Evolutionary conservation across 37 sponge, comb jelly and placozoan genomes (phyloP).

Genomic region (Crambe crambe): DNA sequence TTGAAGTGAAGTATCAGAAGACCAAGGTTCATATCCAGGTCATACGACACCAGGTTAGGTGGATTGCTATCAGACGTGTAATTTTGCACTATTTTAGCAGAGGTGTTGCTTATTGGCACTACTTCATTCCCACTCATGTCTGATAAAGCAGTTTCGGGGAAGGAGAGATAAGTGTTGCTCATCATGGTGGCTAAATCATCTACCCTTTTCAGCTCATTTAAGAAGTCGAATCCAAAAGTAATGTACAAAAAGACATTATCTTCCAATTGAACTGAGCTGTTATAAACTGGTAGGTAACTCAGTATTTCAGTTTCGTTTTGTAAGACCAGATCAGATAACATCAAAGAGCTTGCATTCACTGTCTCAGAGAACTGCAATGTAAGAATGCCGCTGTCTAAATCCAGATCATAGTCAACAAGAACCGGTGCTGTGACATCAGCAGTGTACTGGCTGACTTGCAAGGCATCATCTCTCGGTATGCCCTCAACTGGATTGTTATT

Average conservation of each 20-base stretch:
- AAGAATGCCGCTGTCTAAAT: constrained; percentile 68
- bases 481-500: constrained; percentile 63
- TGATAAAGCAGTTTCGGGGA: constrained; percentile 46
- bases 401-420: constrained; percentile 66
- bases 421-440: constrained; percentile 61
- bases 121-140: constrained; percentile 86
- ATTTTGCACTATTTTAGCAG: constrained; percentile 39
- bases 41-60: constrained; percentile 60
- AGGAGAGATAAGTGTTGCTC: constrained; percentile 66
- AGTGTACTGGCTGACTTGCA: constrained; percentile 29
- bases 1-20: constrained; percentile 60
- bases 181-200: constrained; percentile 50
- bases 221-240: constrained; percentile 60
- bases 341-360: constrained; percentile 75
- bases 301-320: constrained; percentile 38
- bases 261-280: constrained; percentile 34
- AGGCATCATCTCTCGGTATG: constrained; percentile 9
- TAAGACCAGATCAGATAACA: constrained; percentile 43
- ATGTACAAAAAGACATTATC: constrained; percentile 54
- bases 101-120: constrained; percentile 28
- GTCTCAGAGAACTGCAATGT: constrained; percentile 81
- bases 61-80: constrained; percentile 69
- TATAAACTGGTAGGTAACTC: constrained; percentile 52
- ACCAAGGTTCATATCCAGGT: constrained; percentile 84
- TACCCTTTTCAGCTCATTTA: constrained; percentile 71